Base-by-base conservation (phyloP, 2,113 vertebrate species). In the Gadus macrocephalus region DNA sequence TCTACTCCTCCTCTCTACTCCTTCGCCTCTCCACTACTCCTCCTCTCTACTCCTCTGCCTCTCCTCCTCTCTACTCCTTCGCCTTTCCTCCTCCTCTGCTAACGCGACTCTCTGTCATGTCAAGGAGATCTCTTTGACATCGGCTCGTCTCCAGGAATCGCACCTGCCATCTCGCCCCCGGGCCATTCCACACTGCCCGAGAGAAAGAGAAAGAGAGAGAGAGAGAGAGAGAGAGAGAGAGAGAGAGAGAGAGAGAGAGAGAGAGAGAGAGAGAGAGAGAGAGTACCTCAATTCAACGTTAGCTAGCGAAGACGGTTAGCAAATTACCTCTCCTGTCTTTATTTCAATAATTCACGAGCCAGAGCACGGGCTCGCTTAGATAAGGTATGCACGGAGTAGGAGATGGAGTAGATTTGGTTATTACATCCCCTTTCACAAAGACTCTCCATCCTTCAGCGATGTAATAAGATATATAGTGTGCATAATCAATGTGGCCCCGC, bases 251-350 rank as follows among this genome's bases (percentile, higher is more conserved):
- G n/a, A n/a, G n/a, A n/a, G n/a, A n/a, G n/a, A n/a, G n/a, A n/a
- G n/a, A n/a, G n/a, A n/a, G 42, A 49, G 42, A 58, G 55, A 58
- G 55, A 58, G 55, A 58, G 17, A n/a, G 55, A 16, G 17, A 58
- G 82, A 78, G 80, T 85, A 78, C 81, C 83, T 80, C 71, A 63
- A 78, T 80, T 74, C 78, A 87, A 85, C 42, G 87, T 91, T 88
- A 89, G 86, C 81, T 79, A 85, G 84, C 86, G 86, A 85, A 88
- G 87, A 88, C 89, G 87, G 88, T 88, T 90, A 84, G 88, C 86
- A 88, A 91, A 91, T 90, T 83, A 89, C 89, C 86, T 85, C 86
- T 85, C 87, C 82, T 90, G 89, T 90, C 89, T 84, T 83, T 15
- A 59, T 81, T 86, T 91, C 79, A 91, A 90, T 90, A 88, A 91